These are phyloP conservation scores for Carterocephalus palaemon DNA, from an alignment of 2,888 invertebrate species.

Conservation along the genomic window DNA sequence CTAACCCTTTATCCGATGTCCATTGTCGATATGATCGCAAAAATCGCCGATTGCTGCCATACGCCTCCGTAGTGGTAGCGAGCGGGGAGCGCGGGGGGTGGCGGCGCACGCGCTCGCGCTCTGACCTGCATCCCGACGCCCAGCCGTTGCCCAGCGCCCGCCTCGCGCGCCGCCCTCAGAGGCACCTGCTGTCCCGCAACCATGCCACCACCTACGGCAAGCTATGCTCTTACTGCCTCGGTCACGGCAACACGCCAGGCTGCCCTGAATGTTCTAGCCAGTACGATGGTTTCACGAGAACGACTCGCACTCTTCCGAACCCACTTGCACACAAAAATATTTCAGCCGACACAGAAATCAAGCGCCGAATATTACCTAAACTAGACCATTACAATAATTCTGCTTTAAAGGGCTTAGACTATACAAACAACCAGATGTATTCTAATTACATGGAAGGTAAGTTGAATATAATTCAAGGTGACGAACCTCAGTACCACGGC, in stretches of 20 bases:
- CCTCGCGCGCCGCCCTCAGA: conserved; percentile 42
- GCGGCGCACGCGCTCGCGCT: conserved; percentile 38
- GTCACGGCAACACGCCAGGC: conserved; percentile 57
- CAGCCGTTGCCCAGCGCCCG: conserved; percentile 37
- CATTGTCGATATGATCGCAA: conserved; percentile 36
- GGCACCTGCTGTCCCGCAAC: conserved; percentile 54
- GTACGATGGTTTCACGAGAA: conserved; percentile 33
- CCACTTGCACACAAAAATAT: conserved; percentile 18
- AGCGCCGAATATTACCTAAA: conserved; percentile 16
- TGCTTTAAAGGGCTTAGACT: conserved; percentile 17
- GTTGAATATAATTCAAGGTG: conserved; percentile 28
- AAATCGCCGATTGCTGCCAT: conserved; percentile 47
- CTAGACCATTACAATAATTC: conserved; percentile 17
- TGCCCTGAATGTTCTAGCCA: conserved; percentile 54
- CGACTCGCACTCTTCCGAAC: conserved; percentile 29
- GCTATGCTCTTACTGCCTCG: conserved; percentile 44
- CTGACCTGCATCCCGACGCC: conserved; percentile 27
- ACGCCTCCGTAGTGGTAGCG: conserved; percentile 43
- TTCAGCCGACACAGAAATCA: conserved; percentile 27
- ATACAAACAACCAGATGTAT: conserved; percentile 20
- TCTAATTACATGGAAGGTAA: conserved; percentile 24
- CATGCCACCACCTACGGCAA: conserved; percentile 48
- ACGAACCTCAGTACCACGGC: conserved; percentile 64
- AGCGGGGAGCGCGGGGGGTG: conserved; percentile 47
- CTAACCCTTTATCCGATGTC: conserved; percentile 46